Evolutionary conservation across 2,797 vertebrate genomes (phyloP).

Genomic region (Hephaestus fuliginosus): DNA sequence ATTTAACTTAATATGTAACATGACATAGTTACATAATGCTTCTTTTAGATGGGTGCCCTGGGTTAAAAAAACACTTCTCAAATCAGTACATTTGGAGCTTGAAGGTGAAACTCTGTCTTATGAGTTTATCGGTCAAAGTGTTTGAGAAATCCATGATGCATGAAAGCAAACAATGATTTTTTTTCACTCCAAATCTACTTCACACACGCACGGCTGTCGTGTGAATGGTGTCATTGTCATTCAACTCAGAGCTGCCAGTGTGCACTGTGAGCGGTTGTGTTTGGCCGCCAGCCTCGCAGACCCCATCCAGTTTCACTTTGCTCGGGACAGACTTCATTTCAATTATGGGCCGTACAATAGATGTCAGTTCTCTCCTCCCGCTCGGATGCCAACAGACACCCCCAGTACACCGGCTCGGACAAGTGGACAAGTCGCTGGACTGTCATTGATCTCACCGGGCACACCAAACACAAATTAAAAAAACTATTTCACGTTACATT

Average conservation of each 20-base stretch:
- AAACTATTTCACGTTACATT: background rate
- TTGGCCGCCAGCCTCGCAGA: background rate
- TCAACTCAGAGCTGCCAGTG: background rate
- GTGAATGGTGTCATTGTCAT: constrained; percentile 18
- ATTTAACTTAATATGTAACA: background rate
- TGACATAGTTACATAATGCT: no score
- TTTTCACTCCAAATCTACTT: background rate
- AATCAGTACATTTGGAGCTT: background rate
- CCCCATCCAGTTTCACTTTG: constrained; percentile 7
- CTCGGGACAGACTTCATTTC: constrained; percentile 16
- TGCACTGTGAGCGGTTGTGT: background rate
- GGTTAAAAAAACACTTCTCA: background rate
- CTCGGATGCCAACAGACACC: background rate
- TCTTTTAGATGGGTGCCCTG: background rate
- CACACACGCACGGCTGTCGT: background rate
- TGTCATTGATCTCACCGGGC: background rate
- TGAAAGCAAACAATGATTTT: background rate
- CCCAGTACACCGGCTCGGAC: background rate
- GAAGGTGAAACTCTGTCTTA: background rate
- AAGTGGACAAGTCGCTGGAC: background rate
- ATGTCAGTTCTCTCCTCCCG: constrained; percentile 2
- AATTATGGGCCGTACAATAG: background rate
- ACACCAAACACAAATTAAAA: constrained; percentile 2
- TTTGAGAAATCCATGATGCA: background rate
- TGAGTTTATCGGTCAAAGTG: background rate